Conservation (phyloP, 2,888 invertebrate genomes). For the Cephonodes hylas region DNA sequence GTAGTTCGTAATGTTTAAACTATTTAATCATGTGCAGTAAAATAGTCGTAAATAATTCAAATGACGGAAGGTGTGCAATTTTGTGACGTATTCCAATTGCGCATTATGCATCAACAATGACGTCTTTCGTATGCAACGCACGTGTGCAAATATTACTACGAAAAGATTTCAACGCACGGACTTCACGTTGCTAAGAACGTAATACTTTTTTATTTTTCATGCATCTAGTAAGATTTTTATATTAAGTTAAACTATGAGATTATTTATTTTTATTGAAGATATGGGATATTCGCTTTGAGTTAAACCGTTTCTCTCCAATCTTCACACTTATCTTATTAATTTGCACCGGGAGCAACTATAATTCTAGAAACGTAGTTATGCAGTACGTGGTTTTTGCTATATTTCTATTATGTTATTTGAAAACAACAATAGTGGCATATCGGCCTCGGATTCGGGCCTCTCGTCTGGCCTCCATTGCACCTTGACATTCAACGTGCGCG, state of each 20-base stretch:
- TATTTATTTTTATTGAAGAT: no score
- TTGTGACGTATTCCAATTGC: not conserved
- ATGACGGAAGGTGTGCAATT: not conserved
- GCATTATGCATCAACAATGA: not conserved
- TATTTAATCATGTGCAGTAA: not conserved
- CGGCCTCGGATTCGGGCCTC: constrained; percentile 39
- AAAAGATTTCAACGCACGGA: constrained; percentile 35
- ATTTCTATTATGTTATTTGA: not conserved
- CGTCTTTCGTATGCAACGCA: constrained; percentile 19
- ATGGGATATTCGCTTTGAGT: no score
- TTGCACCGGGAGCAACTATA: no score
- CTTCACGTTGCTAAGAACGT: not conserved
- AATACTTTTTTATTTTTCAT: not conserved
- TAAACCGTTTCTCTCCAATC: not conserved
- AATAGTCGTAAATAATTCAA: not conserved
- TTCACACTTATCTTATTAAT: no score
- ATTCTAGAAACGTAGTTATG: not conserved
- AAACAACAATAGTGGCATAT: constrained; percentile 25
- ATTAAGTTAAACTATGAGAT: no score
- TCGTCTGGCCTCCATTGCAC: constrained; percentile 51
- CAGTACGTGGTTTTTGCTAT: not conserved
- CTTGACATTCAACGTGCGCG: constrained; percentile 75
- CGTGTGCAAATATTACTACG: constrained; percentile 22
- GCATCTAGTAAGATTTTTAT: not conserved
- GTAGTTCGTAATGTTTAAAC: no score